Evolutionary conservation across 2,113 vertebrate species (phyloP).

Genomic region (Aplodontia rufa): DNA sequence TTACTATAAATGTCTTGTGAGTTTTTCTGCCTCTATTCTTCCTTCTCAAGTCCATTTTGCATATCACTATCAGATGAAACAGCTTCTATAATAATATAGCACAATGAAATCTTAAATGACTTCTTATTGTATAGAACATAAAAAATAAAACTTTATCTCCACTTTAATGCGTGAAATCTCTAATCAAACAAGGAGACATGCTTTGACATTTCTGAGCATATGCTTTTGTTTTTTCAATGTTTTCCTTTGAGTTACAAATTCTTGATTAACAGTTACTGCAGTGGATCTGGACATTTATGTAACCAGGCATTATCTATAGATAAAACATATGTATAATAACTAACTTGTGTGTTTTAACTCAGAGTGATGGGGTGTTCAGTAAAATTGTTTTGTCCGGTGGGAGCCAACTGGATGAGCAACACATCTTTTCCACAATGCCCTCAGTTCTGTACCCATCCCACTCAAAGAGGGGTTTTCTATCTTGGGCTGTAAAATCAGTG

Average conservation of each 20-base stretch:
- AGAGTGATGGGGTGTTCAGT: background rate
- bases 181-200: background rate
- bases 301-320: background rate
- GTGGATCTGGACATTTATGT: background rate
- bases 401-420: too few species aligned
- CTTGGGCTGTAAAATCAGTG: too few species aligned
- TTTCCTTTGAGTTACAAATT: background rate
- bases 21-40: conserved; percentile 14
- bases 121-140: background rate
- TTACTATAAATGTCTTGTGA: background rate
- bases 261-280: background rate
- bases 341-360: background rate
- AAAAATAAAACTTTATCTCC: background rate
- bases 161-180: background rate
- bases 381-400: too few species aligned
- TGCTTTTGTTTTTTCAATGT: background rate
- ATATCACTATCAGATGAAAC: background rate
- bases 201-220: background rate
- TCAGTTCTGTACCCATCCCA: too few species aligned
- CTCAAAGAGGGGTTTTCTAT: too few species aligned
- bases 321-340: background rate
- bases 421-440: too few species aligned
- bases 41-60: background rate
- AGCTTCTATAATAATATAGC: background rate
- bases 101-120: background rate